Base-by-base conservation (phyloP, 1,140 invertebrate species). In the Cardiocondyla obscurior region DNA sequence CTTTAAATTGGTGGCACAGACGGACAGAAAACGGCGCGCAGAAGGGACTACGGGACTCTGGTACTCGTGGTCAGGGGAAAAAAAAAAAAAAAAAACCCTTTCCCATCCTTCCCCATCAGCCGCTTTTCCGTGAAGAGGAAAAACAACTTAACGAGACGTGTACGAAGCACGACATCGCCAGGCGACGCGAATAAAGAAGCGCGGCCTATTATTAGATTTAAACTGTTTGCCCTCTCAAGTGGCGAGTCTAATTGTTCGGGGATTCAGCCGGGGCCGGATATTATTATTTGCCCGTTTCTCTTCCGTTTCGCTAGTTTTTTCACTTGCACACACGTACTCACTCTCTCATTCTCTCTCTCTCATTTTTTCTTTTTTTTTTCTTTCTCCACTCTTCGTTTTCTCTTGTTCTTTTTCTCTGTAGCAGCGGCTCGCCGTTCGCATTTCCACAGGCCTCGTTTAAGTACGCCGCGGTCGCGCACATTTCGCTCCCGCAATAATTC, bases 121-220 rank as follows among this genome's bases (percentile, higher is more conserved):
- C 58, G 25, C 30, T 51, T 79, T 42, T 42, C 33, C 22, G 6
- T 39, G 6, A n/a, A n/a, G 33, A 69, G 46, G 44, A 53, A 53
- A 53, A 77, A 28, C 62, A 79, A 79, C 62, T 39, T 79, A 69
- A 79, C 46, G 62, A 22, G 49, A 30, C 16, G 22, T 36, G 49
- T 30, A 53, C 62, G 51, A 53, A 53, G 46, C 44, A 12, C 44
- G 42, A 77, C 44, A 22, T 77, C 16, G 39, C 22, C 69, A 51
- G 33, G 57, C 25, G 57, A 44, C 46, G 42, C 70, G 25, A 25
- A 82, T 73, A 73, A 81, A 55, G 74, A 69, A 64, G 58, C 39
- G 67, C 58, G 65, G 39, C 53, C 64, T 69, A 85, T 90, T 90
- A 90, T 90, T 90, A 89, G 83, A 90, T 90, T 90, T 87, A 88